Conservation (phyloP, 1,140 invertebrate genomes). For the Orchestia grillus region DNA sequence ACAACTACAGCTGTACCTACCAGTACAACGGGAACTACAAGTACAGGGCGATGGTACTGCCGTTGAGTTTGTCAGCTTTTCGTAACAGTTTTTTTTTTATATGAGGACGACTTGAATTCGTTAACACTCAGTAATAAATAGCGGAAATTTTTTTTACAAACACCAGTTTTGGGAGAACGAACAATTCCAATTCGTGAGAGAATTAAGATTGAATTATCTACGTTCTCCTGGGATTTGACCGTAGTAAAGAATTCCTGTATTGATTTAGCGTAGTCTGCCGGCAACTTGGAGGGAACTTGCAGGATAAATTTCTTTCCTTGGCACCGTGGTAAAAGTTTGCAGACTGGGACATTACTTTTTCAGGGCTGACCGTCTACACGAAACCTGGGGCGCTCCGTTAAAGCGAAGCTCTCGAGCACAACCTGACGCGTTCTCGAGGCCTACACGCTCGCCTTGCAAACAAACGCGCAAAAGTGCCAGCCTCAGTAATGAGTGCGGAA, state of each 20-base stretch:
- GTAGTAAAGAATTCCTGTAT: neutral
- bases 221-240: neutral
- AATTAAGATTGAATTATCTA: neutral
- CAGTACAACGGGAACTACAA: too few species aligned
- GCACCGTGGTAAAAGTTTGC: neutral
- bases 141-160: neutral
- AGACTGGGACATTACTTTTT: neutral
- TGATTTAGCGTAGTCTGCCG: neutral
- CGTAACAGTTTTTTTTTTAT: neutral
- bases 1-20: too few species aligned
- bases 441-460: neutral
- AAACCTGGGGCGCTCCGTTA: neutral
- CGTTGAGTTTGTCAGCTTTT: neutral
- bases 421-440: neutral
- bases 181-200: neutral
- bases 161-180: neutral
- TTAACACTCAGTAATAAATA: neutral
- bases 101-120: neutral
- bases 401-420: neutral
- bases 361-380: neutral
- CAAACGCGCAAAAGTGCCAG: constrained; percentile 36
- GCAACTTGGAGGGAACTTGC: neutral
- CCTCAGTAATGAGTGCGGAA: constrained; percentile 39
- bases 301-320: neutral
- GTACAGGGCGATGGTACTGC: neutral